These are phyloP conservation scores for Hirtodrosophila histrioides DNA, from an alignment of 2,888 invertebrate species.

Conservation along the genomic window DNA sequence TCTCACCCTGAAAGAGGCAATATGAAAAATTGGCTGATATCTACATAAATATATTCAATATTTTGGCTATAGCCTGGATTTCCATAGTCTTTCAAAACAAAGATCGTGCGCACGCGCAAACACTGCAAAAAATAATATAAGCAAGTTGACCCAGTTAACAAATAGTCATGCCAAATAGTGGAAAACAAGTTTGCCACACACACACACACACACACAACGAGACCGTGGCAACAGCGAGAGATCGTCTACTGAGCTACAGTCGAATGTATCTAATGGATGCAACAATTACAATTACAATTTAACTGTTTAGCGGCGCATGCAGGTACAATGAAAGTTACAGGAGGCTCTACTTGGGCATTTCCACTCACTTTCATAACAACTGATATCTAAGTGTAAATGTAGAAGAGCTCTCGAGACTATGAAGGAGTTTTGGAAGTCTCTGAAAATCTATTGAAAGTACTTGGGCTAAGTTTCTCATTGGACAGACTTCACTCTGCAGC, in stretches of 20 bases:
- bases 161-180: conserved; percentile 64
- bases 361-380: conserved; percentile 21
- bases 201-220: conserved; percentile 4
- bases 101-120: conserved; percentile 44
- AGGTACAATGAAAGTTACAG: conserved; percentile 35
- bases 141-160: conserved; percentile 72
- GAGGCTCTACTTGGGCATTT: conserved; percentile 38
- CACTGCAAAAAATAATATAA: conserved; percentile 33
- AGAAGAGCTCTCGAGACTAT: too few species aligned
- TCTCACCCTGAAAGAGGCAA: too few species aligned
- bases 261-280: conserved; percentile 55
- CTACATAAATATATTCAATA: too few species aligned
- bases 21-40: neutral
- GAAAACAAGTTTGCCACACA: conserved; percentile 63
- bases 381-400: neutral
- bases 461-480: neutral
- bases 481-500: conserved; percentile 29
- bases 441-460: neutral
- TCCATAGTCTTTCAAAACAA: conserved; percentile 15
- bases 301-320: conserved; percentile 50
- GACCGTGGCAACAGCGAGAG: conserved; percentile 15
- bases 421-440: too few species aligned
- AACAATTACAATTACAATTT: conserved; percentile 63
- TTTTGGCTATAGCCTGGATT: neutral
- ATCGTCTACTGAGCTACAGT: conserved; percentile 2